These are phyloP conservation scores for Manis crassicaudata DNA, from an alignment of 2,797 vertebrate genomes.

Conservation along the genomic window DNA sequence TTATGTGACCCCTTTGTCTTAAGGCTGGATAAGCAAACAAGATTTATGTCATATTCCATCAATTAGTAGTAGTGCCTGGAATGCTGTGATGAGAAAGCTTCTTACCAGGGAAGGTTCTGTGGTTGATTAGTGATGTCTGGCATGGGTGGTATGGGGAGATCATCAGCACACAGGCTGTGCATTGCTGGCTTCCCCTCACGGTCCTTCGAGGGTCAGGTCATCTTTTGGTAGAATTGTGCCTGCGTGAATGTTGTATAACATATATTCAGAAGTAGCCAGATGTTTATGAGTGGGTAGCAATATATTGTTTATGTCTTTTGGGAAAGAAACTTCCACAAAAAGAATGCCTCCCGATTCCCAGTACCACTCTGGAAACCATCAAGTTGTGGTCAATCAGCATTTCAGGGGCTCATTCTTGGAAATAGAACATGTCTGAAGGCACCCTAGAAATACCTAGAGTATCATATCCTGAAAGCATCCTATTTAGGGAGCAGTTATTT, in stretches of 20 bases:
- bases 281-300: not conserved
- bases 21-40: not conserved
- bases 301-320: not conserved
- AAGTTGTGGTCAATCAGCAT: not conserved
- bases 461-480: not conserved
- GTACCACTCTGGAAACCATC: not conserved
- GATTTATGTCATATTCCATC: not conserved
- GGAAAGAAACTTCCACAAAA: not conserved
- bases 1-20: not conserved
- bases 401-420: not conserved
- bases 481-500: not conserved
- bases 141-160: not conserved
- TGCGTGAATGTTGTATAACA: not conserved
- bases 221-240: not conserved
- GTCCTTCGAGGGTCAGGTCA: not conserved
- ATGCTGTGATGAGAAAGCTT: conserved; percentile 7
- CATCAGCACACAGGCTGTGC: not conserved
- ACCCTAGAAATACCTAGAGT: not conserved
- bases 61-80: conserved; percentile 34
- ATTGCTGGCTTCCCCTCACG: not conserved
- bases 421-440: not conserved
- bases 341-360: not conserved
- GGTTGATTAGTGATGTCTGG: conserved; percentile 36
- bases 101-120: not conserved
- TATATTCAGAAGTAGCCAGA: not conserved